Conservation (phyloP, 2,797 vertebrate species). For the Channallabes apus region DNA sequence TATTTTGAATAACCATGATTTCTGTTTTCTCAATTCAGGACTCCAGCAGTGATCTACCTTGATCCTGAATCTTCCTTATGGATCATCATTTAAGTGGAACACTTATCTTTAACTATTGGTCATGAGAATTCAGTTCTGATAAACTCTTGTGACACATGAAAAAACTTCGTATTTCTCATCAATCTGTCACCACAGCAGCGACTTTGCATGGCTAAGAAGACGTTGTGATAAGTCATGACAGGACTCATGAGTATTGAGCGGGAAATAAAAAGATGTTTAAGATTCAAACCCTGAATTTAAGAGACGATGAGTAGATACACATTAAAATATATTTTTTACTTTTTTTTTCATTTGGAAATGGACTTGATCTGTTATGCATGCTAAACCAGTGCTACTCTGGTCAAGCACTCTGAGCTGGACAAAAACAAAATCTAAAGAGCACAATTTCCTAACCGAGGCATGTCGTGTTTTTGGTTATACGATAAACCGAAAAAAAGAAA, state of each 20-base stretch:
- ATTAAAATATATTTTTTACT: background rate
- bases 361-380: constrained; percentile 29
- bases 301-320: background rate
- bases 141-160: background rate
- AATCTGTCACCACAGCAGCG: background rate
- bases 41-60: constrained; percentile 75
- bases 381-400: background rate
- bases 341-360: background rate
- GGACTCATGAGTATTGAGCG: background rate
- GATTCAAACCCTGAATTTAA: background rate
- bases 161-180: constrained; percentile 7
- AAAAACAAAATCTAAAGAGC: constrained; percentile 29
- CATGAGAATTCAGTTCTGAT: background rate
- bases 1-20: constrained; percentile 51
- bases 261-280: background rate
- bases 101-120: background rate
- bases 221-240: background rate
- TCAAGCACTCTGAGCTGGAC: background rate
- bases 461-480: background rate
- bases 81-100: background rate
- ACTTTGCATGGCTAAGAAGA: constrained; percentile 43
- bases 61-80: constrained; percentile 61
- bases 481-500: background rate
- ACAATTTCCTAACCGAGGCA: constrained; percentile 36
- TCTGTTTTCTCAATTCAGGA: constrained; percentile 64